Conservation (phyloP, 2,888 invertebrate genomes). For the Plusia festucae region DNA sequence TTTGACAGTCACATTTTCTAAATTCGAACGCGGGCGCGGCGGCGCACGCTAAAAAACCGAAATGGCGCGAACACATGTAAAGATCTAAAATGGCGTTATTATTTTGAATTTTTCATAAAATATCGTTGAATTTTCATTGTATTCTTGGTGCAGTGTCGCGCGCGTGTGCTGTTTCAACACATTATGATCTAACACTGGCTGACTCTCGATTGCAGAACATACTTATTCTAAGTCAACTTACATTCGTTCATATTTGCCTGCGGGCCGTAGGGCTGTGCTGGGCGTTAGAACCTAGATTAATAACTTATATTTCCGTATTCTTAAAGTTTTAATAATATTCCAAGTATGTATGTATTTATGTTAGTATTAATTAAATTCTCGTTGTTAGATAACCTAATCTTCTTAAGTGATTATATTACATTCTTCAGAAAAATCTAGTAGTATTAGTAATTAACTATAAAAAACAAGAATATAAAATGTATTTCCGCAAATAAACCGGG, state of each 20-base stretch:
- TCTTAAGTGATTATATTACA: background rate
- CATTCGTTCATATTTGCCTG: conserved; percentile 90
- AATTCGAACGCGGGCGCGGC: conserved; percentile 53
- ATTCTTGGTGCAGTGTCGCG: conserved; percentile 74
- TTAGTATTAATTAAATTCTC: background rate
- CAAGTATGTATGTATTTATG: background rate
- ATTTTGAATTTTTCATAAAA: conserved; percentile 58
- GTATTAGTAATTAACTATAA: background rate
- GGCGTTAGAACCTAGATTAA: conserved; percentile 71
- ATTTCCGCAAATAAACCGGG: conserved; percentile 18
- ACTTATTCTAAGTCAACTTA: conserved; percentile 90
- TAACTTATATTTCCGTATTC: conserved; percentile 49
- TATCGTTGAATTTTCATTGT: conserved; percentile 79
- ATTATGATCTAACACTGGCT: conserved; percentile 89
- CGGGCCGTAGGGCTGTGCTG: conserved; percentile 86
- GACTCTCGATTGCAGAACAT: conserved; percentile 88
- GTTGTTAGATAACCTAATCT: background rate
- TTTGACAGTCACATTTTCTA: conserved; percentile 71
- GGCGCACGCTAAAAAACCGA: conserved; percentile 54
- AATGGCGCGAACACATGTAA: conserved; percentile 65
- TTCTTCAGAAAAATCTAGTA: background rate
- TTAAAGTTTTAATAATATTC: conserved; percentile 10
- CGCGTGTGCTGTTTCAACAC: conserved; percentile 89
- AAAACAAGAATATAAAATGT: background rate
- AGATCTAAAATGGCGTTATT: conserved; percentile 54